phyloP scores from a whole-genome alignment of 2,888 invertebrate species.

The Lasioglossum leucozonium region DNA sequence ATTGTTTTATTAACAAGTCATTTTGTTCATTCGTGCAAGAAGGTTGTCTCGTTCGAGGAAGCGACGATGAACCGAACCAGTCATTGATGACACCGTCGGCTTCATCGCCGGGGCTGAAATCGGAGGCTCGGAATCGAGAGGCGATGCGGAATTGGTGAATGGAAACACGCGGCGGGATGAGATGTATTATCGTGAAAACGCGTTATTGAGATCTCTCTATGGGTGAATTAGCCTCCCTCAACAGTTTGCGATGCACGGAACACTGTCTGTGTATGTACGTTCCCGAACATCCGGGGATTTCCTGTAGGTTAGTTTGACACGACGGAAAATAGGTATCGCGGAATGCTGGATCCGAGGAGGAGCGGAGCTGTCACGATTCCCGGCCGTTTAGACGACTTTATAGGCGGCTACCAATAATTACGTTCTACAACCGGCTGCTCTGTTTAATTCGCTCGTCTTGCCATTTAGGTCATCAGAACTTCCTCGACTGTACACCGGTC shows the following conservation, averaged over 20 bases:
- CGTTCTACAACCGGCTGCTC: not conserved
- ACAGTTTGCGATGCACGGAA: conserved; percentile 54
- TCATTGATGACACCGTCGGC: not conserved
- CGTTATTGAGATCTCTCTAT: conserved; percentile 82
- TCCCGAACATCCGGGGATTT: conserved; percentile 53
- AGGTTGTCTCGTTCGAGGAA: not conserved
- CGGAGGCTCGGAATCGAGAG: conserved; percentile 19
- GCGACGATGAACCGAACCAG: not conserved
- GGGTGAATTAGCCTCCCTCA: conserved; percentile 76
- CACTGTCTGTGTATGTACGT: conserved; percentile 38
- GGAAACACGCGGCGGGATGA: conserved; percentile 48
- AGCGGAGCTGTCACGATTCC: conserved; percentile 5
- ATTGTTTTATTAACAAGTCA: too few relatives aligned
- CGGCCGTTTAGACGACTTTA: conserved; percentile 19
- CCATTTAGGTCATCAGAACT: not conserved
- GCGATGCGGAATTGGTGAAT: conserved; percentile 47
- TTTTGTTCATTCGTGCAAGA: not conserved
- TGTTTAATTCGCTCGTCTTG: conserved; percentile 20
- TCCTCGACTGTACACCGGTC: not conserved
- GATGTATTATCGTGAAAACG: conserved; percentile 71
- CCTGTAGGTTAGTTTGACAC: conserved; percentile 62
- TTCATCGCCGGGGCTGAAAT: conserved; percentile 4
- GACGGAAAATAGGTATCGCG: conserved; percentile 58
- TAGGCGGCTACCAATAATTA: conserved; percentile 16
- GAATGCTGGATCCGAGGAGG: conserved; percentile 46